Evolutionary conservation across 2,888 invertebrate species (phyloP).

Genomic region (Rhyacophila evoluta): DNA sequence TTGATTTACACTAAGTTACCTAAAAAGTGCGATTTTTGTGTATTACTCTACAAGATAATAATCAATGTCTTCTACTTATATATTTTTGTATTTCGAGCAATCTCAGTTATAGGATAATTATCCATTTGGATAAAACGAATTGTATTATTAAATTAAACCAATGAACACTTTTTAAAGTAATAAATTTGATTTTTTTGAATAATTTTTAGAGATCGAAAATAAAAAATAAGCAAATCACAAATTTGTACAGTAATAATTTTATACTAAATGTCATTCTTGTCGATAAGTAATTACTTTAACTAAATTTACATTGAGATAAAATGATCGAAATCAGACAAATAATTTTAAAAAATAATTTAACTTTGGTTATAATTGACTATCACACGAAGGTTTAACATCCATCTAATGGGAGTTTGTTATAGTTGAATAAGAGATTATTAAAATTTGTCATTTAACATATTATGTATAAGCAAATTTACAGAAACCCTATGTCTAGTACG

Average conservation of each 20-base stretch:
- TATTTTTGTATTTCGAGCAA: background rate
- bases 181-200: no score
- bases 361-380: conserved; percentile 55
- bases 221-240: background rate
- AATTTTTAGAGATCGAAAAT: no score
- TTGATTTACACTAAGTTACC: background rate
- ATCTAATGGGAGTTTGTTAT: conserved; percentile 48
- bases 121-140: background rate
- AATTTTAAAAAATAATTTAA: conserved; percentile 44
- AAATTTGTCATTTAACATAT: background rate
- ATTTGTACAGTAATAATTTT: background rate
- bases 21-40: background rate
- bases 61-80: background rate
- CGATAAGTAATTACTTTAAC: background rate
- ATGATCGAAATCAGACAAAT: conserved; percentile 30
- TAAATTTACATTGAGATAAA: background rate
- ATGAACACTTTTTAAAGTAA: background rate
- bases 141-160: background rate
- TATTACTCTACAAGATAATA: background rate
- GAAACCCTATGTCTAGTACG: conserved; percentile 28
- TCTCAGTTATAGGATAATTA: background rate
- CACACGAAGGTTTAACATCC: conserved; percentile 51
- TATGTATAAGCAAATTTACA: conserved; percentile 38
- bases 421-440: conserved; percentile 31
- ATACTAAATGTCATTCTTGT: background rate